Evolutionary conservation across 37 sponge, comb jelly and placozoan genomes (phyloP).

Genomic region (Cliona cf. orientalis): DNA sequence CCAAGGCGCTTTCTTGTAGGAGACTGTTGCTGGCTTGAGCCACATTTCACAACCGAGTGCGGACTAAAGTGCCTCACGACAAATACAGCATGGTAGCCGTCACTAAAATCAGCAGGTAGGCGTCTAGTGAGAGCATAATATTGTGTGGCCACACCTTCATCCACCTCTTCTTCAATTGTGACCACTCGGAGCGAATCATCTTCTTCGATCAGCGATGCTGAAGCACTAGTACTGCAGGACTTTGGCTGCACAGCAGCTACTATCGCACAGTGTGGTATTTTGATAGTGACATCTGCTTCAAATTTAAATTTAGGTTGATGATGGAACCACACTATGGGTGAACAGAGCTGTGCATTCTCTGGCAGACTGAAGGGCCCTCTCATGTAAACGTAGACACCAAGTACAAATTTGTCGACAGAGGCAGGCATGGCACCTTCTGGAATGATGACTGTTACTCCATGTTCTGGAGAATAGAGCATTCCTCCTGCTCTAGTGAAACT

Average conservation of each 20-base stretch:
- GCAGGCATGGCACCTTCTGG: background rate
- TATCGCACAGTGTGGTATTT: background rate
- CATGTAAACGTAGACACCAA: background rate
- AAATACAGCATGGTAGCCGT: slow-evolving; percentile 7
- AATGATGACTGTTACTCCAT: slow-evolving; percentile 1
- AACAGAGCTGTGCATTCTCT: background rate
- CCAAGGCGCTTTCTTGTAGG: background rate
- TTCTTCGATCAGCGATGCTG: too few relatives aligned
- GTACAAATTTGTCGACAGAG: background rate
- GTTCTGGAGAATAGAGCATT: background rate
- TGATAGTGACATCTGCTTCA: background rate
- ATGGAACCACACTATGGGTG: background rate
- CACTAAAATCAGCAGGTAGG: background rate
- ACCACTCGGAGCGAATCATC: background rate
- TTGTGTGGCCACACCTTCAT: background rate
- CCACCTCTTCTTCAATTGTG: background rate
- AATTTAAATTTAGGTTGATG: background rate
- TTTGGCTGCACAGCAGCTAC: background rate
- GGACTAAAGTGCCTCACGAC: slow-evolving; percentile 1
- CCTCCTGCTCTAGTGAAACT: background rate
- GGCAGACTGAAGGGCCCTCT: background rate
- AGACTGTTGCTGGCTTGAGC: background rate
- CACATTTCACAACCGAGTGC: background rate
- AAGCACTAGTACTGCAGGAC: background rate
- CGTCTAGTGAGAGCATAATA: background rate